Evolutionary conservation across 2,888 invertebrate species (phyloP).

Genomic region (Himalopsyche anomala): DNA sequence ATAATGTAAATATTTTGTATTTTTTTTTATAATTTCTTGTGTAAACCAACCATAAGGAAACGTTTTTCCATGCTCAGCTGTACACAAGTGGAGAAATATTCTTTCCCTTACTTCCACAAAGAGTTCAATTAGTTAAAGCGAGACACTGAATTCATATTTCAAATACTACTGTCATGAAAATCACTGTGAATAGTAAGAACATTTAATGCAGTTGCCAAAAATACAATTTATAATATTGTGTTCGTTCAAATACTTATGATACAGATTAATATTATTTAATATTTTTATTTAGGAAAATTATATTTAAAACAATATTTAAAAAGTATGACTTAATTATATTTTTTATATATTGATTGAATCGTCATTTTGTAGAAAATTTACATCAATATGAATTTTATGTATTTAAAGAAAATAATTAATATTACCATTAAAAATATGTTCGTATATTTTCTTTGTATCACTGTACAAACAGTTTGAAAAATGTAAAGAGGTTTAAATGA

Average conservation of each 20-base stretch:
- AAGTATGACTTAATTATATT: too few relatives aligned
- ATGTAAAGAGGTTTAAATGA: constrained; percentile 20
- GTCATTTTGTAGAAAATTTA: too few relatives aligned
- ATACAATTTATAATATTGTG: too few relatives aligned
- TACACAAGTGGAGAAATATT: constrained; percentile 16
- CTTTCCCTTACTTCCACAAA: constrained; percentile 13
- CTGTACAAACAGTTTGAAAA: constrained; percentile 13
- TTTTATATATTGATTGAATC: too few relatives aligned
- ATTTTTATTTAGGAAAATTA: too few relatives aligned
- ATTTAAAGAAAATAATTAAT: too few relatives aligned
- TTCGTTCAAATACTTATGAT: too few relatives aligned
- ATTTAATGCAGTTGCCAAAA: neutral
- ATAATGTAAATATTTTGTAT: too few relatives aligned
- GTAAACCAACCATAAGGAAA: neutral
- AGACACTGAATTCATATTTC: constrained; percentile 16
- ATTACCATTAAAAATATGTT: neutral
- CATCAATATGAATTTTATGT: too few relatives aligned
- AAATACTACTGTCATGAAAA: constrained; percentile 18
- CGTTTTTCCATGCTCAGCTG: constrained; percentile 9
- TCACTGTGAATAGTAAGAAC: neutral
- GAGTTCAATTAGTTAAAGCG: constrained; percentile 18
- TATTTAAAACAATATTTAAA: too few relatives aligned
- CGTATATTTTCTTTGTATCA: neutral
- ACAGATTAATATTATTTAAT: too few relatives aligned
- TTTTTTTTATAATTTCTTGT: neutral